Percentiles rank a stretch among this genome's conserved stretches.
These are phyloP conservation scores for Styela clava DNA, from an alignment of 23 tunicate species.

Conservation along the genomic window DNA sequence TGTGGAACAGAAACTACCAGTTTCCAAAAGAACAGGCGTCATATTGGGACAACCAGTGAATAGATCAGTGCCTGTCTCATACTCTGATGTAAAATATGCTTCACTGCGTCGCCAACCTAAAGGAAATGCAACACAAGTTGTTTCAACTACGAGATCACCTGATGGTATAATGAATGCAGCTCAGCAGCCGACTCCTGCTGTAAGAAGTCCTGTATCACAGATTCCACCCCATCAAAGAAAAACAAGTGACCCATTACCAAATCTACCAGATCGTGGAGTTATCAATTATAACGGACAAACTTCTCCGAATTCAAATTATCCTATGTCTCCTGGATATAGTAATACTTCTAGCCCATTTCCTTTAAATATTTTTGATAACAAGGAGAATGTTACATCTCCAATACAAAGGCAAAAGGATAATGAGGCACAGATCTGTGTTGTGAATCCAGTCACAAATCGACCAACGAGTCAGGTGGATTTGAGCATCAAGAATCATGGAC, in stretches of 20 bases:
- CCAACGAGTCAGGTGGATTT: slow-evolving; percentile 36
- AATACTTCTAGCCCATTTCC: background rate
- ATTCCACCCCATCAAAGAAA: background rate
- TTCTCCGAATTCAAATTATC: background rate
- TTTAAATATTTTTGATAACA: background rate
- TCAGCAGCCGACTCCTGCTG: too few relatives aligned
- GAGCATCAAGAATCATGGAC: slow-evolving; percentile 1
- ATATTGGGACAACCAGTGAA: slow-evolving; percentile 55
- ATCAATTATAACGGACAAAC: background rate
- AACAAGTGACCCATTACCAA: slow-evolving; percentile 20
- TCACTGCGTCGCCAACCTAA: slow-evolving; percentile 44
- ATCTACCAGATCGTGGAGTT: background rate
- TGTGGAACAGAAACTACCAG: slow-evolving; percentile 45
- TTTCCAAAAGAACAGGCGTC: slow-evolving; percentile 49
- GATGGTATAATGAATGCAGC: too few relatives aligned
- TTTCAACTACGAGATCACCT: slow-evolving; percentile 8
- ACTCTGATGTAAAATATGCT: slow-evolving; percentile 50
- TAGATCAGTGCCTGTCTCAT: slow-evolving; percentile 45
- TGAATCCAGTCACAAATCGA: background rate
- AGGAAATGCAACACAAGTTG: background rate
- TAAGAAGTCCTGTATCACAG: slow-evolving; percentile 6
- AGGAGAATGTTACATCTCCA: background rate
- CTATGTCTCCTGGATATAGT: background rate
- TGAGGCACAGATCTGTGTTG: background rate
- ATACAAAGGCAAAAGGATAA: background rate